phyloP scores from a whole-genome alignment of 2,888 invertebrate genomes.

The Calliopum simillimum region DNA sequence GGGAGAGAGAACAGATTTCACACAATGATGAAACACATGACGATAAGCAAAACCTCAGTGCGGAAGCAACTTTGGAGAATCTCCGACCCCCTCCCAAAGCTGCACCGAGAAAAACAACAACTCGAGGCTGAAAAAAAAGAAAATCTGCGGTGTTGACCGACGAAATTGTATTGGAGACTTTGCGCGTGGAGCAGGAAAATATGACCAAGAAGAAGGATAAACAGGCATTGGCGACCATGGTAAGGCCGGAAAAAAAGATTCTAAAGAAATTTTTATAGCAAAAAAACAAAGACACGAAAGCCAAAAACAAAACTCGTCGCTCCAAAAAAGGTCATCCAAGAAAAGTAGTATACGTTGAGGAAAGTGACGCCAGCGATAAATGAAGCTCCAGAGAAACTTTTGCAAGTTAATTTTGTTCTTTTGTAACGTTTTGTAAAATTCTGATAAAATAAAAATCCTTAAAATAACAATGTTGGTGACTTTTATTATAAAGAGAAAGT shows the following conservation, averaged over 20 bases:
- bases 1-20: conserved; percentile 8
- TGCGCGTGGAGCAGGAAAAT: conserved; percentile 2
- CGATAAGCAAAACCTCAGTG: too few relatives aligned
- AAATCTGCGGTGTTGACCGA: not conserved
- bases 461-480: not conserved
- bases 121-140: conserved; percentile 7
- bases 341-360: too few relatives aligned
- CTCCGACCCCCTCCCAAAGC: too few relatives aligned
- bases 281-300: conserved; percentile 7
- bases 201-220: too few relatives aligned
- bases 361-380: too few relatives aligned
- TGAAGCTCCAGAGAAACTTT: too few relatives aligned
- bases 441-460: too few relatives aligned
- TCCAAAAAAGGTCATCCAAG: conserved; percentile 4
- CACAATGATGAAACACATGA: conserved; percentile 6
- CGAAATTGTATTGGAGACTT: conserved; percentile 7
- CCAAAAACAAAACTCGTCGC: not conserved
- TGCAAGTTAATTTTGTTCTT: too few relatives aligned
- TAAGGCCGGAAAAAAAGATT: conserved; percentile 7
- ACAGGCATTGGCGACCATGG: conserved; percentile 3
- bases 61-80: too few relatives aligned
- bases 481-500: conserved; percentile 5
- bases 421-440: too few relatives aligned
- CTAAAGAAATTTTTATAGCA: not conserved
- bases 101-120: too few relatives aligned